Base-by-base conservation (phyloP, 2,113 vertebrate genomes). In the Hippocampus abdominalis region DNA sequence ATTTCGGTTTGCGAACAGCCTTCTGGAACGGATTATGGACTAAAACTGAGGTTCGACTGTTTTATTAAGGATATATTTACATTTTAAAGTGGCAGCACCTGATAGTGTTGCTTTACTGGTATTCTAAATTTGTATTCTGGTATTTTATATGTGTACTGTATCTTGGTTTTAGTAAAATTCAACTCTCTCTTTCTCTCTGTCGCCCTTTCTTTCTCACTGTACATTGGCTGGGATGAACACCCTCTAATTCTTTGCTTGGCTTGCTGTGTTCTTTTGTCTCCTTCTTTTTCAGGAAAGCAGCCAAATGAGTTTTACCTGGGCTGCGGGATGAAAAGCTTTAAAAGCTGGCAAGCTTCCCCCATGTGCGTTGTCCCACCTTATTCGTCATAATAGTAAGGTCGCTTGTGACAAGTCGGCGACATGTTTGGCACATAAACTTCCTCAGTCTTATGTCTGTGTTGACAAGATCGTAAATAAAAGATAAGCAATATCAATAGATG, bases 391-490 rank as follows among this genome's bases (percentile, higher is more conserved):
- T n/a, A 64, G 13, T 64, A 40, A 42, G 21, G 39, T 3, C 42
- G 11, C n/a, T 23, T 1, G 21, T 64, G 62, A 64, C 62, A 64
- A 44, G 40, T 64, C 44, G 62, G 12, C 4, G 40, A 12, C 39
- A 42, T 64, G 39, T 64, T 44, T 42, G 62, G 40, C 62, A 44
- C 62, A 42, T 42, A 23, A 44, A 64, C 12, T 44, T 13, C 2
- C 62, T 44, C 62, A 44, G 44, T 42, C 39, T 23, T 64, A 21
- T 15, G 39, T 15, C 62, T 25, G 62, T 23, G 62, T 15, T 44
- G 62, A 64, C 62, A 44, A 42, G 62, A 44, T 23, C n/a, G 39
- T 23, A 64, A 64, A 64, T 64, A 25, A 63, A 42, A 63, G n/a
- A 42, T 11, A 15, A 63, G 21, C 61, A 42, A 44, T 23, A 44